Evolutionary conservation across 2,113 vertebrate genomes (phyloP).

Genomic region (Genyomyrus donnyi): DNA sequence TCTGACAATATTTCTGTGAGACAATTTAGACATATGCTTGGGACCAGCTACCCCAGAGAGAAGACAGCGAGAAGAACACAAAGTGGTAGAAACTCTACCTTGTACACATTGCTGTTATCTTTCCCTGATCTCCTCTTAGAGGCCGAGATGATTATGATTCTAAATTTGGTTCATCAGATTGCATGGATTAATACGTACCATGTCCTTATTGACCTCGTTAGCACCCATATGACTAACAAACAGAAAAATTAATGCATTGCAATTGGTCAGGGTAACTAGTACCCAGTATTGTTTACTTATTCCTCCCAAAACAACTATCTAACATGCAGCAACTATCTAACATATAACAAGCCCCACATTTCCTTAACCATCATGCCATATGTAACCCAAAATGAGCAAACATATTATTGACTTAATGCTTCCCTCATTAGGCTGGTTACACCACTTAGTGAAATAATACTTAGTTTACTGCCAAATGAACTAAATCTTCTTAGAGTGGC

Average conservation of each 20-base stretch:
- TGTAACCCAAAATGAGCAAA: neutral
- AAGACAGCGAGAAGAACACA: neutral
- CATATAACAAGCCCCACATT: neutral
- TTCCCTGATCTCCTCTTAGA: neutral
- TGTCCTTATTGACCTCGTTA: neutral
- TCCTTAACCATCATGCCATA: neutral
- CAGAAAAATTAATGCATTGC: neutral
- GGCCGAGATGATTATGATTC: neutral
- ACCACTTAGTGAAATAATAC: neutral
- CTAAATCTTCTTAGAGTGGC: neutral
- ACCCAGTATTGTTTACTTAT: neutral
- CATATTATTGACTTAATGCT: neutral
- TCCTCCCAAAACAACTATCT: neutral
- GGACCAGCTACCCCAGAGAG: neutral
- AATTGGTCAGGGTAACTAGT: neutral
- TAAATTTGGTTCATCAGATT: slow-evolving; percentile 4
- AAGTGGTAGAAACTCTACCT: neutral
- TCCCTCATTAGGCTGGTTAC: neutral
- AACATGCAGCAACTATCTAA: neutral
- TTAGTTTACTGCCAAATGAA: neutral
- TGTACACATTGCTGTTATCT: neutral
- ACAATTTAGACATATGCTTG: neutral
- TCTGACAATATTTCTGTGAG: neutral
- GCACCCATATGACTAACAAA: neutral
- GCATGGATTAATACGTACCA: neutral